phyloP scores from a whole-genome alignment of 2,113 vertebrate species.

The Syngnathus typhle region DNA sequence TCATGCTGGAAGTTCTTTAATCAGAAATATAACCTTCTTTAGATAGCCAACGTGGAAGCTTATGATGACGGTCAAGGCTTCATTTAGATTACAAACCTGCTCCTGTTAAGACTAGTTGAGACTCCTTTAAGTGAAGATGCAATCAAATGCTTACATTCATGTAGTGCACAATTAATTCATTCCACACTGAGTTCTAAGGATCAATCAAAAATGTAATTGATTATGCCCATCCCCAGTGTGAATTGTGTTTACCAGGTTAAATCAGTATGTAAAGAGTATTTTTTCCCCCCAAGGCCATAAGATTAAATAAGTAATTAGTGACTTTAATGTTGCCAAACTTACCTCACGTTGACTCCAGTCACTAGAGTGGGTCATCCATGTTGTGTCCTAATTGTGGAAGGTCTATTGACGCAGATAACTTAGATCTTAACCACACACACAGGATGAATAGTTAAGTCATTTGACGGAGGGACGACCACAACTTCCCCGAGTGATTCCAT shows the following conservation, averaged over 20 bases:
- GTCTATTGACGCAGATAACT: conserved; percentile 53
- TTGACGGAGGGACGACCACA: conserved; percentile 39
- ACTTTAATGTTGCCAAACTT: conserved; percentile 42
- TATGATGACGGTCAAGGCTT: too few species aligned
- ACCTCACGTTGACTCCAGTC: conserved; percentile 1
- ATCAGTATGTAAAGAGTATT: not conserved
- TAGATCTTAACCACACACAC: conserved; percentile 39
- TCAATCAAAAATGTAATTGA: not conserved
- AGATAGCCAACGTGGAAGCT: too few species aligned
- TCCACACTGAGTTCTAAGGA: not conserved
- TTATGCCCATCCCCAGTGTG: conserved; percentile 2
- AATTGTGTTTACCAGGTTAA: conserved; percentile 10
- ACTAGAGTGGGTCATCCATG: conserved; percentile 3
- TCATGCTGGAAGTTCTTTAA: not conserved
- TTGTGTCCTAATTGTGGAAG: conserved; percentile 31
- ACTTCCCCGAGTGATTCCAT: conserved; percentile 9
- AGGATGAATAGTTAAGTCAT: not conserved
- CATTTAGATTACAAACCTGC: too few species aligned
- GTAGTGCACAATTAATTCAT: not conserved
- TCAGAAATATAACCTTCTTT: too few species aligned
- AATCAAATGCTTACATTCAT: not conserved
- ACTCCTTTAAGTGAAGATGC: not conserved
- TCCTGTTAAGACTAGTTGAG: too few species aligned
- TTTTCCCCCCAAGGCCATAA: conserved; percentile 28
- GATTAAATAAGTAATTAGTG: conserved; percentile 20